Conservation (phyloP, 53 echinoderm and acorn worm genomes). For the Astropecten irregularis region DNA sequence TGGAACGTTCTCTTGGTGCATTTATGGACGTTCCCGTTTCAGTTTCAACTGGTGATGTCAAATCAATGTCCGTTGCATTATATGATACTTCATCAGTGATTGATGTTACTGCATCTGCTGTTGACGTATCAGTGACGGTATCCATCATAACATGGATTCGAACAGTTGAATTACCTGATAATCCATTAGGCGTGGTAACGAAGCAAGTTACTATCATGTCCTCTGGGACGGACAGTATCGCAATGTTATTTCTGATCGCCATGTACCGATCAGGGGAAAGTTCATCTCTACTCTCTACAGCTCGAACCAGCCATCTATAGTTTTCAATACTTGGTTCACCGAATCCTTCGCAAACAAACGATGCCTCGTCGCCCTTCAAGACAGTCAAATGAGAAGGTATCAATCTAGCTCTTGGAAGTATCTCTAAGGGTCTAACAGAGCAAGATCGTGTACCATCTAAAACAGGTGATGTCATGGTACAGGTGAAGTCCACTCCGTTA, state of each 20-base stretch:
- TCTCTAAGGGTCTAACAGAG: slow-evolving; percentile 39
- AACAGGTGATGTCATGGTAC: slow-evolving; percentile 17
- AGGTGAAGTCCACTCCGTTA: slow-evolving; percentile 38
- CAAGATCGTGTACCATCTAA: background rate
- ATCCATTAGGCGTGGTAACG: slow-evolving; percentile 6
- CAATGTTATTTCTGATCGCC: background rate
- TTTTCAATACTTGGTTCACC: background rate
- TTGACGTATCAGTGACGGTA: background rate
- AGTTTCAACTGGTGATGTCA: no score
- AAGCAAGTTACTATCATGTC: slow-evolving; percentile 3
- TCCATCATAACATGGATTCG: background rate
- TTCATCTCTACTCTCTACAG: background rate
- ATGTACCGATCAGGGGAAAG: background rate
- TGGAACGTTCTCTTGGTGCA: no score
- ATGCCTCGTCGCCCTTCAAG: background rate
- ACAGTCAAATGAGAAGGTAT: background rate
- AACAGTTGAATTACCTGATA: background rate
- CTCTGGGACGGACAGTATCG: background rate
- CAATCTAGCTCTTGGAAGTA: slow-evolving; percentile 16
- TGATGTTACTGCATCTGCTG: background rate
- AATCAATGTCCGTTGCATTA: no score
- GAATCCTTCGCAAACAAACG: slow-evolving; percentile 13
- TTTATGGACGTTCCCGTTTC: no score
- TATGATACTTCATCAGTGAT: no score
- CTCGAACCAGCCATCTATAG: slow-evolving; percentile 1